Evolutionary conservation across 1,140 invertebrate genomes (phyloP), one percentile per base, ranked within the genome.

Genomic region (Drosophila bipectinata): DNA sequence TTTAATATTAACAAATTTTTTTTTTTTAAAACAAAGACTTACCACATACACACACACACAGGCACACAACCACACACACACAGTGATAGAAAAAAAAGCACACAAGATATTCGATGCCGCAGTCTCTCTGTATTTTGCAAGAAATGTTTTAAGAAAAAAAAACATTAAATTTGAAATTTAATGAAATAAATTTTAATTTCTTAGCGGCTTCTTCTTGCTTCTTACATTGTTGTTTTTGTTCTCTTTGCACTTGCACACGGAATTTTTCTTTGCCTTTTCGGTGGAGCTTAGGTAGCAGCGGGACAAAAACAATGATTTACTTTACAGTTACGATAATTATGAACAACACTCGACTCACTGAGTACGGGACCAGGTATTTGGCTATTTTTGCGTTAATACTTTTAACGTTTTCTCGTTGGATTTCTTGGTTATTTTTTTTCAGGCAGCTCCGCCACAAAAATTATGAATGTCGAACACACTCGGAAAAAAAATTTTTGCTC

Each of bases 381-480:
- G 1, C 52, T 30, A 12, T 39, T 15, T 64, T 52, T 41, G 3
- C 26, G 21, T 24, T 9, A 10, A 34, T 24, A 52, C 2, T 41
- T 58, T 51, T 37, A 8, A 34, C 56, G 12, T 55, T 10, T 51
- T 18, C 55, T 58, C 8, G 58, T 52, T 28, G 45, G 45, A 7
- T 4, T 51, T 51, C 52, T 58, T 24, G 14, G 28, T 44, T 34
- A 32, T 21, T 64, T 64, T 67, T 64, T 66, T 48, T 41, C 58
- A 60, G 57, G 67, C 73, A 80, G 75, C 74, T 64, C 54, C 37
- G 67, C 59, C 68, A 80, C 67, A 66, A 67, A 71, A 87, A 74
- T 85, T 81, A 68, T 72, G 82, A 87, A 85, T 64, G 78, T 81
- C 61, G 73, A 81, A 61, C 62, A 60, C 72, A 76, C 72, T 61